Conservation (phyloP, 2,113 vertebrate genomes). For the Grammomys dolichurus region DNA sequence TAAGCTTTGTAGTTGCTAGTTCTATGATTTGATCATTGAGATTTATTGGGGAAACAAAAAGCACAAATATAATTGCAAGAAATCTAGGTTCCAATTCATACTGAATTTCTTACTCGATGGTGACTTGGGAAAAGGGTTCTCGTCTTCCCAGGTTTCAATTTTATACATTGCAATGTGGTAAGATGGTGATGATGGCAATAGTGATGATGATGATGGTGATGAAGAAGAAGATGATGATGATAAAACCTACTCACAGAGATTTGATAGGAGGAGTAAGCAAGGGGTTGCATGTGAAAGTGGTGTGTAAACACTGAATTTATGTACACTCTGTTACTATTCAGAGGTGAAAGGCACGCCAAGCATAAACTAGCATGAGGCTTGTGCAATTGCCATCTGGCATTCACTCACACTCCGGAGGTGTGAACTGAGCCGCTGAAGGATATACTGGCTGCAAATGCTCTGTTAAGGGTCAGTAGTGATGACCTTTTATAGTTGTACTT, state of each 20-base stretch:
- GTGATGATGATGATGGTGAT: not conserved
- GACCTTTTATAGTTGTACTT: not conserved
- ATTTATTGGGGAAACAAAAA: not conserved
- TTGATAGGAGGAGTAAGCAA: not conserved
- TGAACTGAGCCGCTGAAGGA: not conserved
- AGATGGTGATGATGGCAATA: not conserved
- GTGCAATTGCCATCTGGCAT: not conserved
- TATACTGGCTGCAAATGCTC: not conserved
- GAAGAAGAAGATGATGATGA: not conserved
- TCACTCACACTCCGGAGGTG: accelerated
- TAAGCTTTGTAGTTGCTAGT: not conserved
- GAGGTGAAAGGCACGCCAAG: not conserved
- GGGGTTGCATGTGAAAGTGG: not conserved
- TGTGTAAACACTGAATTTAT: not conserved
- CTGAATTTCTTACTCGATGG: not conserved
- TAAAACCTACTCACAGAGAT: not conserved
- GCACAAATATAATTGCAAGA: not conserved
- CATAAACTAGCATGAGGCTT: not conserved
- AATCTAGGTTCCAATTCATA: not conserved
- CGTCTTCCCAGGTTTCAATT: not conserved
- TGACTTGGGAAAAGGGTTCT: not conserved
- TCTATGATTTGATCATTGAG: not conserved
- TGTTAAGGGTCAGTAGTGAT: not conserved
- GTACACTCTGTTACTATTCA: not conserved
- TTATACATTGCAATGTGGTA: not conserved